A percentile compares a stretch with the other conserved stretches of the same genome.
These are phyloP conservation scores for Mamestra configurata DNA, from an alignment of 1,140 invertebrate genomes.

Conservation along the genomic window DNA sequence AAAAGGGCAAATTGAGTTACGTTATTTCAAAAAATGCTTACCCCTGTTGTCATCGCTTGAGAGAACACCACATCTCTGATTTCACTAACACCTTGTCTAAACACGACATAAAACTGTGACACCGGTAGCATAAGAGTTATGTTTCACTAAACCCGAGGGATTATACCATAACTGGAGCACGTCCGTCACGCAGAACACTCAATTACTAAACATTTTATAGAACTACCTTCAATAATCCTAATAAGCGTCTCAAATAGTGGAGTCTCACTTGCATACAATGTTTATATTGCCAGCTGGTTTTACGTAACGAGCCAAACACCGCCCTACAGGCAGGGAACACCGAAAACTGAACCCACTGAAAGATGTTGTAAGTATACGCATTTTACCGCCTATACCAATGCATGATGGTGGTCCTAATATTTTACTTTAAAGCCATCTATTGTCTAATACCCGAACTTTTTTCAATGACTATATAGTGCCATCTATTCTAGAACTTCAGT, in stretches of 20 bases:
- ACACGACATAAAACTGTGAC: constrained; percentile 69
- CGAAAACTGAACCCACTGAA: constrained; percentile 79
- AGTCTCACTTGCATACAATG: constrained; percentile 57
- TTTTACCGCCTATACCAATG: constrained; percentile 19
- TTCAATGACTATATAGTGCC: not conserved
- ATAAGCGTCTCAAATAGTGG: constrained; percentile 40
- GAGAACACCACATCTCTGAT: constrained; percentile 77
- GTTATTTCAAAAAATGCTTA: constrained; percentile 57
- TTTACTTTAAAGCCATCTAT: constrained; percentile 35
- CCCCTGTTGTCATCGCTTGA: constrained; percentile 82
- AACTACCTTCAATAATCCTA: not conserved
- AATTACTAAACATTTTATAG: not conserved
- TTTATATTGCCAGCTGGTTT: constrained; percentile 79
- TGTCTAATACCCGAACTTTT: constrained; percentile 30
- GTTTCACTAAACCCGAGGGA: constrained; percentile 56
- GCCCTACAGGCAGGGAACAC: constrained; percentile 77
- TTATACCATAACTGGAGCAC: constrained; percentile 5
- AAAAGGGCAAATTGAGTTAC: not conserved
- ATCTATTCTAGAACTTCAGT: not conserved
- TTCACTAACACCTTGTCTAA: constrained; percentile 74
- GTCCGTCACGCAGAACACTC: constrained; percentile 13
- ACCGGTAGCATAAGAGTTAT: constrained; percentile 68
- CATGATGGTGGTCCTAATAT: not conserved
- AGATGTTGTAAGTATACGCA: constrained; percentile 52
- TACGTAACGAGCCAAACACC: constrained; percentile 81